Percentiles rank a stretch among this genome's conserved stretches.
phyloP scores from a whole-genome alignment of 2,113 vertebrate genomes.

The Geococcyx californianus region DNA sequence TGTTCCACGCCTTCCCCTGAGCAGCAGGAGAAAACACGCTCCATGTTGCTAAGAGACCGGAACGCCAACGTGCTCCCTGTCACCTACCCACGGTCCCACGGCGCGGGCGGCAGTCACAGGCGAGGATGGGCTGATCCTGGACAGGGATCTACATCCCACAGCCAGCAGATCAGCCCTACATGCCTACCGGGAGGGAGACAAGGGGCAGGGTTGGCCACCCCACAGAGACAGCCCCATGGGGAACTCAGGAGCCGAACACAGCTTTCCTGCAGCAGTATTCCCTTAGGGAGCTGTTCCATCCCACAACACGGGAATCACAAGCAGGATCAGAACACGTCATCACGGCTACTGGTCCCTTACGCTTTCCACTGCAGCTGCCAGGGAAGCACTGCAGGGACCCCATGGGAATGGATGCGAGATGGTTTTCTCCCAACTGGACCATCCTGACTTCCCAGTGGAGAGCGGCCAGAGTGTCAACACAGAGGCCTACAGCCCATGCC shows the following conservation, averaged over 20 bases:
- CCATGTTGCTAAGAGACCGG: slow-evolving; percentile 55
- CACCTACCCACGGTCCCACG: not conserved
- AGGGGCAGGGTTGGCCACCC: not conserved
- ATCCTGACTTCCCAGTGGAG: rapidly evolving
- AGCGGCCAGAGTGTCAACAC: rapidly evolving
- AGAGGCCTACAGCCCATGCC: rapidly evolving
- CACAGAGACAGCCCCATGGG: rapidly evolving
- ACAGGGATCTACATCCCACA: no score
- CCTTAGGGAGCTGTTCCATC: not conserved
- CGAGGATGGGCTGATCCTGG: no score
- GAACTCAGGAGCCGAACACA: rapidly evolving
- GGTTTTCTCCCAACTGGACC: not conserved
- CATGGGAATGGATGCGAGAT: rapidly evolving
- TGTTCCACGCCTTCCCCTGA: not conserved
- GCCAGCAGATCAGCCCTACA: rapidly evolving
- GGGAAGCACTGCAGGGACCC: not conserved
- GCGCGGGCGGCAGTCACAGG: not conserved
- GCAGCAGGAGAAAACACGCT: not conserved
- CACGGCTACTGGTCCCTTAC: rapidly evolving
- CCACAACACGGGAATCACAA: rapidly evolving
- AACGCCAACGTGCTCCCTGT: not conserved
- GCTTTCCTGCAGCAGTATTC: rapidly evolving
- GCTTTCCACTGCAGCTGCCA: not conserved
- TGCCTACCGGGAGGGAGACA: rapidly evolving
- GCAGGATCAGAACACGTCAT: not conserved